These are phyloP conservation scores for Tenrec ecaudatus DNA, from an alignment of 2,113 vertebrate species.

Conservation along the genomic window DNA sequence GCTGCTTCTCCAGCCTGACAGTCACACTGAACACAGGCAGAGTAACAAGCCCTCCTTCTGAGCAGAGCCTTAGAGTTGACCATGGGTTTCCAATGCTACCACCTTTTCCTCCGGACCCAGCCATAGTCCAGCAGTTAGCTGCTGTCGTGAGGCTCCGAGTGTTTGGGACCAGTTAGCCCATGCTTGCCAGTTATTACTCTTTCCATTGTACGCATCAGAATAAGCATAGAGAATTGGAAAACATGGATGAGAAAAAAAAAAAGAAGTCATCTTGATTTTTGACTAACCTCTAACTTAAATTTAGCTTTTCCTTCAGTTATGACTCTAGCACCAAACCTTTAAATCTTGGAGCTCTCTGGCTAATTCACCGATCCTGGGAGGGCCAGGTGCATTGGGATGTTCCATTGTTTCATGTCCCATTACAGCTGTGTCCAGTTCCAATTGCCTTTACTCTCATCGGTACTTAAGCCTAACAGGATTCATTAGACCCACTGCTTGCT, in stretches of 20 bases:
- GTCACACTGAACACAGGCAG: background rate
- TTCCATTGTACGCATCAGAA: background rate
- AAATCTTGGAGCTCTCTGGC: background rate
- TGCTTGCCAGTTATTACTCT: background rate
- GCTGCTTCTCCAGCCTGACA: background rate
- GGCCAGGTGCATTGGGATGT: too few relatives aligned
- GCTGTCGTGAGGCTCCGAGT: background rate
- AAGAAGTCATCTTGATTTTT: background rate
- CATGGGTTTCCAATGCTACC: background rate
- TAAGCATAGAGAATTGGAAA: background rate
- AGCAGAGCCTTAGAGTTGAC: background rate
- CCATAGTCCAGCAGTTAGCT: background rate
- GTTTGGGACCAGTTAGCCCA: background rate
- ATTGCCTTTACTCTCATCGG: background rate
- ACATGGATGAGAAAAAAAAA: slow-evolving; percentile 30
- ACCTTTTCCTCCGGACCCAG: background rate
- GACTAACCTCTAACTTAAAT: background rate
- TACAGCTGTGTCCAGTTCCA: background rate
- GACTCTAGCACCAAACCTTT: background rate
- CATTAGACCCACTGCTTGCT: background rate
- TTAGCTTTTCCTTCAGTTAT: background rate
- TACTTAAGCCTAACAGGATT: background rate
- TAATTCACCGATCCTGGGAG: too few relatives aligned
- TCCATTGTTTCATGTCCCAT: background rate
- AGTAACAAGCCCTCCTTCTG: background rate